These are phyloP conservation scores for Notechis scutatus DNA, from an alignment of 2,113 vertebrate species.

Conservation along the genomic window DNA sequence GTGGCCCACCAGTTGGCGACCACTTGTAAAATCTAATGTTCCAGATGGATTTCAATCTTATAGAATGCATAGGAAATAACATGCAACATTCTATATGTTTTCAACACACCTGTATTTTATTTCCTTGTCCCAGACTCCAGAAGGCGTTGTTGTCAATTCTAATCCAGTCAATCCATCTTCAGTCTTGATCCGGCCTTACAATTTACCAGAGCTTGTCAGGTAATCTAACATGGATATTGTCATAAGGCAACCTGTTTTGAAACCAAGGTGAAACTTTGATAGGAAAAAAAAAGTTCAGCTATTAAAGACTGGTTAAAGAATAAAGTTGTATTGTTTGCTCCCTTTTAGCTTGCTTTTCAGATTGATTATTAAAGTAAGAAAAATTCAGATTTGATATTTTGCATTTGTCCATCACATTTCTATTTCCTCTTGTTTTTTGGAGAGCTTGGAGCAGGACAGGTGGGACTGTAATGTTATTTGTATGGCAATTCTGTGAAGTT, in stretches of 20 bases:
- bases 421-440: not conserved
- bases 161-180: conserved; percentile 22
- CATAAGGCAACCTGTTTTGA: not conserved
- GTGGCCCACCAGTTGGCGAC: no score
- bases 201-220: conserved; percentile 62
- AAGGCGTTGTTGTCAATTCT: conserved; percentile 34
- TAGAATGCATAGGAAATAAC: not conserved
- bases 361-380: not conserved
- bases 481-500: not conserved
- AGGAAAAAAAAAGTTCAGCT: not conserved
- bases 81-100: not conserved
- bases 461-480: not conserved
- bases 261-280: not conserved
- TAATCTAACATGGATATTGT: conserved; percentile 16
- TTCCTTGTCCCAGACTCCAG: conserved; percentile 45
- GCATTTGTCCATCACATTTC: not conserved
- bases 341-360: not conserved
- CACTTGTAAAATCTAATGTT: not conserved
- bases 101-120: not conserved
- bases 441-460: no score
- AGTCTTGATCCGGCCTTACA: conserved; percentile 45
- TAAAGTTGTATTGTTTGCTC: not conserved
- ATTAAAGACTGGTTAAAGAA: not conserved
- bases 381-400: not conserved
- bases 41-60: not conserved